These are phyloP conservation scores for Catonia carolina DNA, from an alignment of 2,888 invertebrate species.

Conservation along the genomic window DNA sequence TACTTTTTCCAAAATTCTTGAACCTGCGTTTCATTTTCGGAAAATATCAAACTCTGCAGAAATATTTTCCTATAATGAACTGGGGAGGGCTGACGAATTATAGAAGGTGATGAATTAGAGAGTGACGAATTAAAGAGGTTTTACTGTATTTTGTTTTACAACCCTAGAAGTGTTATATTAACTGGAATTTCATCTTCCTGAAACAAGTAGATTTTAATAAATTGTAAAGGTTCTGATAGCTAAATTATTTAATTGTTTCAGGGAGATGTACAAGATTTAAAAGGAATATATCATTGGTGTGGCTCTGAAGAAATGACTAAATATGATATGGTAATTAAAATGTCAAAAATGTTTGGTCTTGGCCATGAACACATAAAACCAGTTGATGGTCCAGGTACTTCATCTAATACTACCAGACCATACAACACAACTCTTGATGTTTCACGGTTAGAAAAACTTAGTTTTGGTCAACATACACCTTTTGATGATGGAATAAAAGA, in stretches of 20 bases:
- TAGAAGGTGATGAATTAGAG: no score
- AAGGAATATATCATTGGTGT: constrained; percentile 47
- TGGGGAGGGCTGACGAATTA: no score
- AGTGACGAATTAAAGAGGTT: no score
- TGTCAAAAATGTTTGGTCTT: constrained; percentile 43
- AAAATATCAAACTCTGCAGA: no score
- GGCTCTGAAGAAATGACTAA: constrained; percentile 47
- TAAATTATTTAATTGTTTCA: constrained; percentile 15
- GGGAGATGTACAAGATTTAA: constrained; percentile 31
- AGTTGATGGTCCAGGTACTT: constrained; percentile 37
- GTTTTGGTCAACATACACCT: constrained; percentile 40
- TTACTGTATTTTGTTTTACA: no score
- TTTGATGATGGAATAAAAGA: constrained; percentile 40
- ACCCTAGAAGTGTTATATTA: no score
- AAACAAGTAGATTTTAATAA: no score
- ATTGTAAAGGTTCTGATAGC: no score
- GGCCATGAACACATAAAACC: constrained; percentile 41
- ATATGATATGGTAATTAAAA: constrained; percentile 45
- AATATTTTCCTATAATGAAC: no score
- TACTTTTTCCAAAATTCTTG: no score
- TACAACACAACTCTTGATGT: constrained; percentile 42
- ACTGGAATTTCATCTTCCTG: no score
- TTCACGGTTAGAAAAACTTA: constrained; percentile 39
- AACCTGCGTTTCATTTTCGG: no score
- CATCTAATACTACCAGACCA: constrained; percentile 40